Percentiles rank a stretch among this genome's conserved stretches.
Conservation (phyloP, 2,888 invertebrate species). For the Folsomia candida region DNA sequence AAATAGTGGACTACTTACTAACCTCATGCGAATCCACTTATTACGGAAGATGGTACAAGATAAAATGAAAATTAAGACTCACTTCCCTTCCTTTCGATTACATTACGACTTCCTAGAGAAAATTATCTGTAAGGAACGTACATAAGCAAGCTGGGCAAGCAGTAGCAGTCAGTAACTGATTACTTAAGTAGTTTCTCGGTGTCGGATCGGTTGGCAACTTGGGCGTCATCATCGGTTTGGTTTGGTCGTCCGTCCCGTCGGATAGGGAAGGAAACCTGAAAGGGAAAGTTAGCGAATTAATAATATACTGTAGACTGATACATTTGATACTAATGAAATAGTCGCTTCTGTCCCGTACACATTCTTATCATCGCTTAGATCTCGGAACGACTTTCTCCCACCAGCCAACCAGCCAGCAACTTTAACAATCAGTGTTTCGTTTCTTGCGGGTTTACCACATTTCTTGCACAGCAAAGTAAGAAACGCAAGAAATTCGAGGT, state of each 20-base stretch:
- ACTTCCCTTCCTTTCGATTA: background rate
- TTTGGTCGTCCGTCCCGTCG: too few relatives aligned
- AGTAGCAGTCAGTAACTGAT: too few relatives aligned
- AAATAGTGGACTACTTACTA: background rate
- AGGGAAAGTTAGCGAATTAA: too few relatives aligned
- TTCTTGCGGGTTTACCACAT: too few relatives aligned
- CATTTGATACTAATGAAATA: background rate
- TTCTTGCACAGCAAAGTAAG: too few relatives aligned
- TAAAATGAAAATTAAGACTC: constrained; percentile 6
- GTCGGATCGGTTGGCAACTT: background rate
- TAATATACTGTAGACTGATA: too few relatives aligned
- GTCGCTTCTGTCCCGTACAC: background rate
- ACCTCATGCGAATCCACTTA: background rate
- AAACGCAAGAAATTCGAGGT: too few relatives aligned
- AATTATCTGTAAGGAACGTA: background rate
- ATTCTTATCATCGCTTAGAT: background rate
- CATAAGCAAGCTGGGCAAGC: too few relatives aligned
- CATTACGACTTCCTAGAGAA: background rate
- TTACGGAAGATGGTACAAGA: background rate
- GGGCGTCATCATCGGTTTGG: background rate
- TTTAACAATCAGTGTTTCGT: too few relatives aligned
- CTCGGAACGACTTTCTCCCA: too few relatives aligned
- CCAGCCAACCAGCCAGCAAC: too few relatives aligned
- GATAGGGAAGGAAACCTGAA: too few relatives aligned
- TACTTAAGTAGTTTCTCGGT: background rate